Evolutionary conservation across 2,888 invertebrate species (phyloP), one percentile per base, ranked within the genome.

Genomic region (Eristalis intricaria): DNA sequence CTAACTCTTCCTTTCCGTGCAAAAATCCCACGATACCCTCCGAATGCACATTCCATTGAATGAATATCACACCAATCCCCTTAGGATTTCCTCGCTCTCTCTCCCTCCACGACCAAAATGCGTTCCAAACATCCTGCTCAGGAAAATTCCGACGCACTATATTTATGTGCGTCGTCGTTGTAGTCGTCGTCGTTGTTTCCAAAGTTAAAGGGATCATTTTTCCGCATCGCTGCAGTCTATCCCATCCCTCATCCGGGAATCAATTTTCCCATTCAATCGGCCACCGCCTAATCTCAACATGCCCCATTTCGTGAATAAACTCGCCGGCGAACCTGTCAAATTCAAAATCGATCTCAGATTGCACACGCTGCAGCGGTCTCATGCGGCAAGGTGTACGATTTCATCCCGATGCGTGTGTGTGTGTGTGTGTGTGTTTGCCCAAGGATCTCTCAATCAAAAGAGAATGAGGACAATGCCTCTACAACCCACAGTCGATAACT

Each of bases 401-500:
- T 87, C 87, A 87, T 29, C 15, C 13, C 23, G 11, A 29, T 60
- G 50, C 50, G 50, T 70, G 35, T 76, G 35, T n/a, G n/a, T n/a
- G n/a, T n/a, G n/a, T 50, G 13, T 58, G 43, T 15, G 43, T 70
- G 32, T 76, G 38, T 56, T 74, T 81, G 15, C 69, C 43, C 68
- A 60, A 65, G 71, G 50, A 83, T 75, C 70, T 75, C 70, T 29
- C 38, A 22, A 60, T 60, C n/a, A 61, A 69, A 69, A 56, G 35
- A 29, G 64, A 19, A 58, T 50, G 19, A 83, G 79, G 75, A 87
- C 84, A 87, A 87, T 87, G 84, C 75, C 73, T 79, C 74, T 65
- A 80, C 80, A 83, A 58, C 77, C 86, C 86, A 86, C 86, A 84
- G 64, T 80, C 71, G 75, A 87, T 87, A 87, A 87, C 87, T 84